Evolutionary conservation across 2,888 invertebrate species (phyloP), one percentile per base, ranked within the genome.

Genomic region (Phengaris arion): DNA sequence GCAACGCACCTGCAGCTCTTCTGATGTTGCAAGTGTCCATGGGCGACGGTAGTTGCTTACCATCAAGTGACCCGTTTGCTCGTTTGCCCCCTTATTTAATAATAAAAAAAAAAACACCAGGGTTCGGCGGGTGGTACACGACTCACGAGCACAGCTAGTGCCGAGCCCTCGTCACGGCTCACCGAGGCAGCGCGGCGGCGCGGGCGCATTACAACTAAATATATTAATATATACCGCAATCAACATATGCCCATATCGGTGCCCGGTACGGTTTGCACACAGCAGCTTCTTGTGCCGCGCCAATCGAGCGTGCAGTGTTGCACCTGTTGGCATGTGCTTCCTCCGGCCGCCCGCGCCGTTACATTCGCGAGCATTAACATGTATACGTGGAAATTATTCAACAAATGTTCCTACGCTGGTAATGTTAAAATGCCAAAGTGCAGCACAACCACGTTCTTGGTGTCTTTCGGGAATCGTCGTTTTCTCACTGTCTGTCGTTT

Each of bases 121-220:
- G 48, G 4, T 48, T 48, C 22, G 22, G 22, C 22, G 15, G 59
- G 4, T 22, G 59, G 59, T 10, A 10, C 22, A 57, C 57, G n/a
- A 64, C 10, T 35, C 4, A 35, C 35, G 35, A 35, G 35, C 4
- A 2, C 35, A 35, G 2, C 35, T 35, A 64, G 5, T 45, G 64
- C 22, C 59, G 59, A 64, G 64, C 64, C 64, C 64, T 64, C 64
- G 64, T 35, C 35, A 35, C 64, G 64, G 35, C 13, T 35, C 22
- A 35, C 22, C 12, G 35, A 35, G 22, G 35, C 64, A 6, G 8
- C 48, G 48, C 35, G 35, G 35, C 35, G 1, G 35, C 35, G 35
- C 35, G 35, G 35, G 35, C 35, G 35, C 35, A 35, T 35, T 35
- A 35, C 35, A 2, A 48, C 6, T 35, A 64, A 64, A 64, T 64